Evolutionary conservation across 2,888 invertebrate species (phyloP).

Genomic region (Morpho helenor): DNA sequence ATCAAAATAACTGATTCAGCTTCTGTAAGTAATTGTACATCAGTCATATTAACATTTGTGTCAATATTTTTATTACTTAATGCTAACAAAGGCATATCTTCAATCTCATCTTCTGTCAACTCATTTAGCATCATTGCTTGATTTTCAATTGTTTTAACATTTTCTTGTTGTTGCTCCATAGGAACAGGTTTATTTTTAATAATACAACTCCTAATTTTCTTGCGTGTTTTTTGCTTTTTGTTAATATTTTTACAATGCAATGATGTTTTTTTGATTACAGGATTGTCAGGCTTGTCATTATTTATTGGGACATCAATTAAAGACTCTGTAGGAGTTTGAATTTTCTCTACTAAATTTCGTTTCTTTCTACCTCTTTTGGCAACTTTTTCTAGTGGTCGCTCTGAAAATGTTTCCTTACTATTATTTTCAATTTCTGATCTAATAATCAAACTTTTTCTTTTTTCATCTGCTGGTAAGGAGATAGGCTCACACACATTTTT

Average conservation of each 20-base stretch:
- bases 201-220: too few relatives aligned
- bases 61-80: conserved; percentile 19
- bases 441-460: not conserved
- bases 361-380: not conserved
- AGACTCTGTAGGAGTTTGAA: too few relatives aligned
- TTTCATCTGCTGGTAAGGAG: not conserved
- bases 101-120: conserved; percentile 20
- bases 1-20: conserved; percentile 5
- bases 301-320: too few relatives aligned
- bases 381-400: not conserved
- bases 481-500: not conserved
- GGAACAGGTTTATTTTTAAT: too few relatives aligned
- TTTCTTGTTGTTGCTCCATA: not conserved
- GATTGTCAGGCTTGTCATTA: too few relatives aligned
- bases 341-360: not conserved
- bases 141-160: not conserved
- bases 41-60: conserved; percentile 1
- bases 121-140: conserved; percentile 1
- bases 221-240: not conserved
- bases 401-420: not conserved
- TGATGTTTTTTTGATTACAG: not conserved
- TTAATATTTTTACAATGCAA: not conserved
- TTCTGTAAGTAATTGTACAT: conserved; percentile 5
- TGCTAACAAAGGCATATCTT: conserved; percentile 25
- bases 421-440: not conserved